phyloP scores from a whole-genome alignment of 2,888 invertebrate species.

The Agrotis exclamationis region DNA sequence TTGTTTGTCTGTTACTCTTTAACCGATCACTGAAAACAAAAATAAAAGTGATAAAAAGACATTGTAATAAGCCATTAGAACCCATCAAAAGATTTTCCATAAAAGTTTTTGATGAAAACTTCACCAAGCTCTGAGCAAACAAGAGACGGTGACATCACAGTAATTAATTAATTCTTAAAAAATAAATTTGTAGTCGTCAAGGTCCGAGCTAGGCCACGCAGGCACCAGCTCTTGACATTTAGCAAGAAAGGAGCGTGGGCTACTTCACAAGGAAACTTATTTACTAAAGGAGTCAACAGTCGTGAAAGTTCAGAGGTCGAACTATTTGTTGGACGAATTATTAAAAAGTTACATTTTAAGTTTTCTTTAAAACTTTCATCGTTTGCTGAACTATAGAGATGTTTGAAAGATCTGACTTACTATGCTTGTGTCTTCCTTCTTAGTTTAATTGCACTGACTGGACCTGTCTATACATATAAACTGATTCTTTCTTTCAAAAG shows the following conservation, averaged over 20 bases:
- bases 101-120: conserved; percentile 7
- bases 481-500: too few species aligned
- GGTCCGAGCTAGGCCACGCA: conserved; percentile 5
- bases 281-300: conserved; percentile 39
- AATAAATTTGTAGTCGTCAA: conserved; percentile 13
- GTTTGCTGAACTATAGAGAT: background rate
- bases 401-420: background rate
- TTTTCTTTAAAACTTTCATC: background rate
- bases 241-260: background rate
- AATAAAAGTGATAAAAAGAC: too few species aligned
- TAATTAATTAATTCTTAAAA: conserved; percentile 42
- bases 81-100: background rate
- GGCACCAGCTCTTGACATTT: conserved; percentile 12
- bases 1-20: background rate
- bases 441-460: too few species aligned
- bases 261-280: conserved; percentile 31
- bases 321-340: conserved; percentile 8
- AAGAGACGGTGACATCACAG: conserved; percentile 36
- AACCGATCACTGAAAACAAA: background rate
- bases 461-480: too few species aligned
- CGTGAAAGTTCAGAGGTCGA: conserved; percentile 20
- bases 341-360: conserved; percentile 21
- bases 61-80: conserved; percentile 4
- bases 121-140: conserved; percentile 21
- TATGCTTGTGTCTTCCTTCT: too few species aligned